Percentiles rank a stretch among this genome's conserved stretches.
These are phyloP conservation scores for Phrixothrix hirtus DNA, from an alignment of 2,888 invertebrate genomes.

Conservation along the genomic window DNA sequence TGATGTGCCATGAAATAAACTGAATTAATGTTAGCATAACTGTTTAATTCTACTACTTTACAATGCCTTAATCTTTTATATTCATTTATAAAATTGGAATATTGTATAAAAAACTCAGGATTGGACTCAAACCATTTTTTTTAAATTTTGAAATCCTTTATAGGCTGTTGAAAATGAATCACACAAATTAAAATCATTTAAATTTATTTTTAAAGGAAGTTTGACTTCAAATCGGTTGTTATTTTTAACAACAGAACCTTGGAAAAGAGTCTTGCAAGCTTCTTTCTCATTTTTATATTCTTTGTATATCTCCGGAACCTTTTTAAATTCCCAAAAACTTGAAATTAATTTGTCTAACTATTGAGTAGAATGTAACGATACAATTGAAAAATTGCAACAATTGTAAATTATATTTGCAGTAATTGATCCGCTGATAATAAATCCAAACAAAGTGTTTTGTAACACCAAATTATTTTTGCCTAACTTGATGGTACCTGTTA, in stretches of 20 bases:
- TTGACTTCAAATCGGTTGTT: slow-evolving; percentile 3
- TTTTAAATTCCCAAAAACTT: slow-evolving; percentile 7
- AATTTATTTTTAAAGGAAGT: slow-evolving; percentile 3
- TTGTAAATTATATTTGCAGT: neutral
- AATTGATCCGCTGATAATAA: slow-evolving; percentile 3
- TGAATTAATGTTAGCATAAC: neutral
- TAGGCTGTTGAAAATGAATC: slow-evolving; percentile 8
- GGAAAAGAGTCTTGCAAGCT: slow-evolving; percentile 1
- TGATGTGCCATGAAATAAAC: slow-evolving; percentile 8
- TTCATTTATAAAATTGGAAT: slow-evolving; percentile 3
- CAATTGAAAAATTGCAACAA: neutral
- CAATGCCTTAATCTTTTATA: neutral
- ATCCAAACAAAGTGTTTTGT: slow-evolving; percentile 10
- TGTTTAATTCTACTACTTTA: neutral
- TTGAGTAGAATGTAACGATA: neutral
- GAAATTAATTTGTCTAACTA: slow-evolving; percentile 2
- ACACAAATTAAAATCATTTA: slow-evolving; percentile 4
- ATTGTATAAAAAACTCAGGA: too few species aligned
- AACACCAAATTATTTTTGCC: neutral
- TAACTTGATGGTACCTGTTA: slow-evolving; percentile 7
- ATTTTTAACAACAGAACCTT: neutral
- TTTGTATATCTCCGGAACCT: slow-evolving; percentile 3
- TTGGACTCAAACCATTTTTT: neutral
- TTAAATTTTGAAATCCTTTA: slow-evolving; percentile 4
- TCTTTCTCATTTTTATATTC: slow-evolving; percentile 1